Evolutionary conservation across 2,113 vertebrate genomes (phyloP).

Genomic region (Zosterops hypoxanthus): DNA sequence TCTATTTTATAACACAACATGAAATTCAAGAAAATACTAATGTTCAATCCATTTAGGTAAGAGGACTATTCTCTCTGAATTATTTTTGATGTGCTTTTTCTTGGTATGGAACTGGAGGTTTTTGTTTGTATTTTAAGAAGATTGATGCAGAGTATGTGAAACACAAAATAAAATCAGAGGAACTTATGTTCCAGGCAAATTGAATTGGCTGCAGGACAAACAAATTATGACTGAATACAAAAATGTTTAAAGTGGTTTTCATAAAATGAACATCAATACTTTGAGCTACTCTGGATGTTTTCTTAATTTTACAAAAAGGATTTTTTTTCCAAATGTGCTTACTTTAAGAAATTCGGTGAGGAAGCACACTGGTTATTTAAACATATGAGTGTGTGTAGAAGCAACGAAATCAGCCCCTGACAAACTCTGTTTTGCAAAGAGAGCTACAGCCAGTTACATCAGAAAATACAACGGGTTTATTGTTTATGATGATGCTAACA

Average conservation of each 20-base stretch:
- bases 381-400: background rate
- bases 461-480: background rate
- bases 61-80: background rate
- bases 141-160: background rate
- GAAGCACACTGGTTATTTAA: background rate
- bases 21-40: slow-evolving; percentile 1
- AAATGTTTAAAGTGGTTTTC: background rate
- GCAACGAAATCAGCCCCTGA: background rate
- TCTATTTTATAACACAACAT: background rate
- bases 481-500: background rate
- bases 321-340: background rate
- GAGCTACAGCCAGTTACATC: background rate
- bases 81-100: background rate
- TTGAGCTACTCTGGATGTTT: background rate
- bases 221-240: background rate
- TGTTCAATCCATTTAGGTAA: background rate
- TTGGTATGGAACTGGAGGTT: background rate
- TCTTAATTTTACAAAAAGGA: background rate
- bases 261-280: background rate
- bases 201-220: background rate
- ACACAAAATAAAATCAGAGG: background rate
- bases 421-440: background rate
- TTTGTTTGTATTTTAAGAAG: background rate
- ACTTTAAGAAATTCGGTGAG: background rate
- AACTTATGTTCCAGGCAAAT: background rate